Percentiles rank a stretch among this genome's conserved stretches.
These are phyloP conservation scores for Hozukius guyotensis DNA, from an alignment of 2,797 vertebrate genomes.

Conservation along the genomic window DNA sequence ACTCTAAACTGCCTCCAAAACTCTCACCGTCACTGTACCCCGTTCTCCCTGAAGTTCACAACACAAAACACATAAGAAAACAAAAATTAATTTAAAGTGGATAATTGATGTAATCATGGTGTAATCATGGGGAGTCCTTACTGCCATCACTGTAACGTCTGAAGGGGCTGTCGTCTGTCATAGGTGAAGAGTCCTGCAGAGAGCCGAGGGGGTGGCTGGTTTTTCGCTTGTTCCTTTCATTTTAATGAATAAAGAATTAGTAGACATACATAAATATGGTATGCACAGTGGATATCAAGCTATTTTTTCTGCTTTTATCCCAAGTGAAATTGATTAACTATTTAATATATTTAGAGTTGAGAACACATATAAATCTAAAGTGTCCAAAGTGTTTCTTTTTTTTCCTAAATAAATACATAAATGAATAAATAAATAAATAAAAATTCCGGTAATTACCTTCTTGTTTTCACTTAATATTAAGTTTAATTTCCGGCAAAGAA, in stretches of 20 bases:
- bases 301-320: neutral
- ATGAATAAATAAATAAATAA: no score
- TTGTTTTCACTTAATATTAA: neutral
- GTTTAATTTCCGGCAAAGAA: neutral
- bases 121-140: conserved; percentile 45
- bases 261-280: neutral
- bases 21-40: conserved; percentile 87
- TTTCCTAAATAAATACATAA: neutral
- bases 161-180: conserved; percentile 66
- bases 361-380: neutral
- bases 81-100: neutral
- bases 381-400: neutral
- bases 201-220: conserved; percentile 60
- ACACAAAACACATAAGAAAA: conserved; percentile 5
- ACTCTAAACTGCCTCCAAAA: conserved; percentile 88
- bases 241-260: neutral
- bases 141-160: conserved; percentile 67
- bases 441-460: neutral
- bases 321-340: neutral
- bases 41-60: conserved; percentile 62
- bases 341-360: neutral
- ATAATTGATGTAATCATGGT: neutral
- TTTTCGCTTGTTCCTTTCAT: conserved; percentile 74
- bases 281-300: neutral
- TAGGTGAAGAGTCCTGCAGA: conserved; percentile 53